Percentiles rank a stretch among this genome's conserved stretches.
These are phyloP conservation scores for Delia radicum DNA, from an alignment of 1,140 invertebrate species.

Conservation along the genomic window DNA sequence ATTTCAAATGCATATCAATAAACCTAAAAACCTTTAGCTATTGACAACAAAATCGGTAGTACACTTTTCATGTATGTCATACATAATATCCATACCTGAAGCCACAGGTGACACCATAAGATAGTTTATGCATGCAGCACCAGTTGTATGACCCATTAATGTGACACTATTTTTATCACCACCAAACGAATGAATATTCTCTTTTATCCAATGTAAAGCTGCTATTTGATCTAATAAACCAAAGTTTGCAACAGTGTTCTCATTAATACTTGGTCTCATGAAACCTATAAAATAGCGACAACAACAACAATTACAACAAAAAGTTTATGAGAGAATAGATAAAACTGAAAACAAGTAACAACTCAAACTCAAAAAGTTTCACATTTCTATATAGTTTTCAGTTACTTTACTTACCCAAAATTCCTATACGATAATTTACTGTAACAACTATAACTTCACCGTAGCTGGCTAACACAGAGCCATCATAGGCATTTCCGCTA, in stretches of 20 bases:
- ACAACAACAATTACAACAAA: neutral
- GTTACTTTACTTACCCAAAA: constrained; percentile 70
- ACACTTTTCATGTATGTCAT: neutral
- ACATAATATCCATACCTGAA: constrained; percentile 58
- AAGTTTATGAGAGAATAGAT: neutral
- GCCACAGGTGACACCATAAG: constrained; percentile 83
- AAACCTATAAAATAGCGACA: constrained; percentile 64
- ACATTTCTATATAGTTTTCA: neutral
- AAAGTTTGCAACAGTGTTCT: constrained; percentile 77
- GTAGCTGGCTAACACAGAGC: constrained; percentile 81
- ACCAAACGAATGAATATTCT: constrained; percentile 81
- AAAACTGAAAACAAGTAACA: neutral
- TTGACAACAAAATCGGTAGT: neutral
- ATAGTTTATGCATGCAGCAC: constrained; percentile 88
- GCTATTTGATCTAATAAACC: constrained; percentile 87
- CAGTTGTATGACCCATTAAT: constrained; percentile 90
- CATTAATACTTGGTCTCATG: constrained; percentile 71
- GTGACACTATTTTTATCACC: constrained; percentile 85
- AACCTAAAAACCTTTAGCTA: no score
- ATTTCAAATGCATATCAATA: no score
- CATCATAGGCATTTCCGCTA: constrained; percentile 90
- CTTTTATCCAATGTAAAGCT: constrained; percentile 82
- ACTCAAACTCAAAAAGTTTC: neutral
- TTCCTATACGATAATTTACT: constrained; percentile 88
- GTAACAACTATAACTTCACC: constrained; percentile 91